phyloP scores from a whole-genome alignment of 2,888 invertebrate species.

The Unio delphinus region DNA sequence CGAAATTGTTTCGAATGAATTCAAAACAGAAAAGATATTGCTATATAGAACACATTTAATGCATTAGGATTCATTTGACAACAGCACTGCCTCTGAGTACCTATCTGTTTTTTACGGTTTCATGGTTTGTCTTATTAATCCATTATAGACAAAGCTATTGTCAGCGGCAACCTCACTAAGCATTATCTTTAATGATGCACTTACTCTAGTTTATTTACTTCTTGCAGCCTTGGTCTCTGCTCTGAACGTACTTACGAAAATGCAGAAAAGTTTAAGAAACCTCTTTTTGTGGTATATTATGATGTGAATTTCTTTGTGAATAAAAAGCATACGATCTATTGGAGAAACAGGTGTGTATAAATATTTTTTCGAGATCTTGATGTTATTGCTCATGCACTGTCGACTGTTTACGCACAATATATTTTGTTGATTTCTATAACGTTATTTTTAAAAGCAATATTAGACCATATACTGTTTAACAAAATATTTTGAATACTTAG shows the following conservation, averaged over 20 bases:
- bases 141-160: no score
- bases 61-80: no score
- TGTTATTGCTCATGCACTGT: no score
- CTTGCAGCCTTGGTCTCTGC: constrained; percentile 87
- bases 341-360: constrained; percentile 75
- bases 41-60: no score
- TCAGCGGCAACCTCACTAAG: no score
- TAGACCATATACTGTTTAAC: no score
- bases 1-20: no score
- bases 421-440: background rate
- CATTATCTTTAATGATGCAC: background rate
- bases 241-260: constrained; percentile 92
- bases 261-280: constrained; percentile 87
- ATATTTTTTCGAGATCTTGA: background rate
- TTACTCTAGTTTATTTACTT: background rate
- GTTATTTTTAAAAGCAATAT: background rate
- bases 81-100: no score
- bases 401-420: no score
- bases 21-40: no score
- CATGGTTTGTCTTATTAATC: no score
- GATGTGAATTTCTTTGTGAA: constrained; percentile 96
- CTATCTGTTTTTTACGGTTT: no score
- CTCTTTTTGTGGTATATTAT: constrained; percentile 92
- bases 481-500: background rate
- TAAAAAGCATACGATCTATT: constrained; percentile 96